Conservation (phyloP, 2,888 invertebrate species). For the Archips xylosteana region DNA sequence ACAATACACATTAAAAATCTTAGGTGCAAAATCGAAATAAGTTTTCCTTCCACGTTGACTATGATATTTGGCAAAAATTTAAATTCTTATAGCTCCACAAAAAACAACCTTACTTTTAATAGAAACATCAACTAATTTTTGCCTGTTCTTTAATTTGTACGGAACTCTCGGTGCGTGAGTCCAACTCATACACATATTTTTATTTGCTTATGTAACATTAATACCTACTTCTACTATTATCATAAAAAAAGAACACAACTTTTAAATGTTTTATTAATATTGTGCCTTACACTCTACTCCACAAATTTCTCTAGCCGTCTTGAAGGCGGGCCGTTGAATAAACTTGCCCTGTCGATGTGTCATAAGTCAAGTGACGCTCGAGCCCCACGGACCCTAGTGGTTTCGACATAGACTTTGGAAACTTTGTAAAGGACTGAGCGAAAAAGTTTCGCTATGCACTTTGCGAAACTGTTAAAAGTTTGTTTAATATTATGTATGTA, state of each 20-base stretch:
- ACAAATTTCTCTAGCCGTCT: conserved; percentile 60
- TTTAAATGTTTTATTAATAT: background rate
- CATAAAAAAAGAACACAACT: background rate
- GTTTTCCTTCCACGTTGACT: no score
- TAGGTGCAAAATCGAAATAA: no score
- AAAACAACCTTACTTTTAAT: no score
- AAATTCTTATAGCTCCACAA: no score
- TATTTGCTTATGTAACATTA: no score
- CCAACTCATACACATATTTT: no score
- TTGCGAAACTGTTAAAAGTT: background rate
- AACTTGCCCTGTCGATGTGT: conserved; percentile 84
- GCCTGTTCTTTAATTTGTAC: no score
- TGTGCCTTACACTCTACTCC: conserved; percentile 54
- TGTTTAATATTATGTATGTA: background rate
- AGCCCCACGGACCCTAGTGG: conserved; percentile 59
- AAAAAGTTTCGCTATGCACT: background rate
- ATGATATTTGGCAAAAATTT: no score
- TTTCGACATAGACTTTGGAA: conserved; percentile 53
- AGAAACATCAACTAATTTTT: no score
- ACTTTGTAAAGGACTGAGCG: conserved; percentile 19
- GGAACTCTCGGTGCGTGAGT: no score
- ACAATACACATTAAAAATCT: no score
- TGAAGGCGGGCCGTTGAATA: conserved; percentile 75
- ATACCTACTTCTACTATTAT: no score
- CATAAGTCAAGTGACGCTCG: conserved; percentile 81